phyloP scores from a whole-genome alignment of 1,140 invertebrate species.

The Meloidogyne exigua region DNA sequence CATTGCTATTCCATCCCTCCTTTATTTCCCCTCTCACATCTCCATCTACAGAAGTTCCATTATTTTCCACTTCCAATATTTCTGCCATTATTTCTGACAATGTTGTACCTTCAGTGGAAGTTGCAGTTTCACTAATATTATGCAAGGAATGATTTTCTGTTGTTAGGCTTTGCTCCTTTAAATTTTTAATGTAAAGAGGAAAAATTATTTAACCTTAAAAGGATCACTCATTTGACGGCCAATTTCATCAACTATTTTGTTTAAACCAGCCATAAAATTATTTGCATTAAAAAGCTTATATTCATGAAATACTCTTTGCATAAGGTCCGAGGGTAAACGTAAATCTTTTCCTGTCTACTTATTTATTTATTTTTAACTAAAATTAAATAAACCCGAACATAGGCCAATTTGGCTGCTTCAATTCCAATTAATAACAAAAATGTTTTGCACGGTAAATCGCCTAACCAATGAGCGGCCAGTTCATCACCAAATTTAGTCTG shows the following conservation, averaged over 20 bases:
- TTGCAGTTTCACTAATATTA: neutral
- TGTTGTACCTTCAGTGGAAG: constrained; percentile 1
- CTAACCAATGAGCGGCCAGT: constrained; percentile 41
- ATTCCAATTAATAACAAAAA: constrained; percentile 55
- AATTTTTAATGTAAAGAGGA: too few relatives aligned
- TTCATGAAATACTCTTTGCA: constrained; percentile 51
- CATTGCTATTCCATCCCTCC: neutral
- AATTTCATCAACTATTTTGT: constrained; percentile 57
- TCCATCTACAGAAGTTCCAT: neutral
- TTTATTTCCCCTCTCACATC: neutral
- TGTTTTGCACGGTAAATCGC: constrained; percentile 47
- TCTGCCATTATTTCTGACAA: constrained; percentile 13
- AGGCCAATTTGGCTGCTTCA: constrained; percentile 55
- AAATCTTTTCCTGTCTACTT: constrained; percentile 49
- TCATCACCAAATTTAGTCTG: constrained; percentile 53
- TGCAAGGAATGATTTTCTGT: neutral
- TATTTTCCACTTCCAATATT: constrained; percentile 11
- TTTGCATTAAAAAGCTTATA: constrained; percentile 55
- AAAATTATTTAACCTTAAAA: constrained; percentile 25
- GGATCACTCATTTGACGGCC: constrained; percentile 51
- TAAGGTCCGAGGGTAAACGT: constrained; percentile 49
- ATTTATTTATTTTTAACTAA: constrained; percentile 10
- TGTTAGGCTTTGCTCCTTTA: neutral
- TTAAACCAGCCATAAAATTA: constrained; percentile 56
- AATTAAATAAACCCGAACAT: constrained; percentile 37